These are phyloP conservation scores for Ariopsis seemanni DNA, from an alignment of 2,113 vertebrate species.

Conservation along the genomic window DNA sequence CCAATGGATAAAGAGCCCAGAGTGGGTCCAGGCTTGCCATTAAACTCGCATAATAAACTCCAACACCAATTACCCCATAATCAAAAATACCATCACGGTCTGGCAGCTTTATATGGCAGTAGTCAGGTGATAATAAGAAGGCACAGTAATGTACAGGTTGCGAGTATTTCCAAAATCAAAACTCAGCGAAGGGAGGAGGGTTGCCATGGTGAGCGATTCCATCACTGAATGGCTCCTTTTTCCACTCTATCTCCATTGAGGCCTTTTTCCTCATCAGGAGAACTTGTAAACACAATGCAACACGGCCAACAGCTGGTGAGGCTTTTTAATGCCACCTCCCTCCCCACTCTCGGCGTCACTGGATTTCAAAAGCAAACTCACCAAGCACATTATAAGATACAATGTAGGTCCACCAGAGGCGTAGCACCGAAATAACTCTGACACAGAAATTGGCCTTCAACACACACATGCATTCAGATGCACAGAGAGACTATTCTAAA, in stretches of 20 bases:
- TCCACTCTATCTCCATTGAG: conserved; percentile 38
- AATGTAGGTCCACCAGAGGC: conserved; percentile 25
- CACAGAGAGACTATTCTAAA: conserved; percentile 39
- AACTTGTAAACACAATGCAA: conserved; percentile 47
- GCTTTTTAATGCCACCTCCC: neutral
- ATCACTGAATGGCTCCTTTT: conserved; percentile 31
- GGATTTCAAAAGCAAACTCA: conserved; percentile 42
- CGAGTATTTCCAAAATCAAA: conserved; percentile 33
- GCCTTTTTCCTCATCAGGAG: conserved; percentile 39
- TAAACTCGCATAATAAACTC: conserved; percentile 44
- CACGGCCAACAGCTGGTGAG: conserved; percentile 41
- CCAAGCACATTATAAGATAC: conserved; percentile 38
- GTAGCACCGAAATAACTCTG: conserved; percentile 41
- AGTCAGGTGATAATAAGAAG: conserved; percentile 36
- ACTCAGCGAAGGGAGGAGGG: neutral
- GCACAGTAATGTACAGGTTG: conserved; percentile 28
- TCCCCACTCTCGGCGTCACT: neutral
- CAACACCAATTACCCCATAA: conserved; percentile 48
- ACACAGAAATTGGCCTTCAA: conserved; percentile 42
- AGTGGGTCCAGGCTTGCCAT: conserved; percentile 33
- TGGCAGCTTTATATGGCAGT: conserved; percentile 19
- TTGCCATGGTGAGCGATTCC: conserved; percentile 49
- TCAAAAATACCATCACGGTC: conserved; percentile 36
- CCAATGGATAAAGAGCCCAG: conserved; percentile 37
- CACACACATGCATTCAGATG: conserved; percentile 43